A percentile compares a stretch with the other conserved stretches of the same genome.
Evolutionary conservation across 2,888 invertebrate genomes (phyloP).

Genomic region (Drosophila nr. perissopoda): DNA sequence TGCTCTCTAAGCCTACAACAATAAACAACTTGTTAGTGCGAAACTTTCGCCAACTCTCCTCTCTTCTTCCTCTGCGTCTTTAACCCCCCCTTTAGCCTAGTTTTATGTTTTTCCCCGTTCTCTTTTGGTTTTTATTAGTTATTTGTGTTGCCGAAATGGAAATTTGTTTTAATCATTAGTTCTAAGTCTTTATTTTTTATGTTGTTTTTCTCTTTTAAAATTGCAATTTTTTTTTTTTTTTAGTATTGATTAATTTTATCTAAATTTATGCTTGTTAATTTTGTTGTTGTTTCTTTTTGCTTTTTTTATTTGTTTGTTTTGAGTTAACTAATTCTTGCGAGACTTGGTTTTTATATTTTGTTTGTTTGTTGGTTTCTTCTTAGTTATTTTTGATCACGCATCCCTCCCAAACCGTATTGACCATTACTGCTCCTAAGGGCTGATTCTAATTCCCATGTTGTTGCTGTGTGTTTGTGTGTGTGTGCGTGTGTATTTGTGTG

Average conservation of each 20-base stretch:
- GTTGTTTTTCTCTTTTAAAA: slow-evolving; percentile 42
- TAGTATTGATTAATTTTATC: slow-evolving; percentile 49
- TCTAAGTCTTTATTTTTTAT: slow-evolving; percentile 52
- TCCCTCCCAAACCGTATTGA: slow-evolving; percentile 84
- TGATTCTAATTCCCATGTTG: slow-evolving; percentile 47
- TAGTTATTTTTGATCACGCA: slow-evolving; percentile 82
- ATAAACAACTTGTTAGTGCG: slow-evolving; percentile 56
- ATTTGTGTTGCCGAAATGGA: slow-evolving; percentile 59
- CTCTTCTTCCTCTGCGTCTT: not conserved
- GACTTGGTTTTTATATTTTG: not conserved
- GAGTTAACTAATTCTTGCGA: slow-evolving; percentile 23
- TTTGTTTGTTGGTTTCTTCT: slow-evolving; percentile 36
- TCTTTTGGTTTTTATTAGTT: slow-evolving; percentile 16
- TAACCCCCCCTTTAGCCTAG: slow-evolving; percentile 8
- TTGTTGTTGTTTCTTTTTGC: slow-evolving; percentile 15
- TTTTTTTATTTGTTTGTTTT: no score
- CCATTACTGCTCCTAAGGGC: slow-evolving; percentile 65
- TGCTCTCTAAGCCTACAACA: slow-evolving; percentile 64
- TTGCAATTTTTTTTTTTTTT: slow-evolving; percentile 34
- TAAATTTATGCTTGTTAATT: slow-evolving; percentile 54
- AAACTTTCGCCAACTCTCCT: slow-evolving; percentile 5
- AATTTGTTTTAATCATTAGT: slow-evolving; percentile 54
- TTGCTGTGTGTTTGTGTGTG: slow-evolving; percentile 22
- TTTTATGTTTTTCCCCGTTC: slow-evolving; percentile 8
- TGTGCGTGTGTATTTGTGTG: slow-evolving; percentile 17